Evolutionary conservation across 2,888 invertebrate genomes (phyloP).

Genomic region (Ormyrus thymus): DNA sequence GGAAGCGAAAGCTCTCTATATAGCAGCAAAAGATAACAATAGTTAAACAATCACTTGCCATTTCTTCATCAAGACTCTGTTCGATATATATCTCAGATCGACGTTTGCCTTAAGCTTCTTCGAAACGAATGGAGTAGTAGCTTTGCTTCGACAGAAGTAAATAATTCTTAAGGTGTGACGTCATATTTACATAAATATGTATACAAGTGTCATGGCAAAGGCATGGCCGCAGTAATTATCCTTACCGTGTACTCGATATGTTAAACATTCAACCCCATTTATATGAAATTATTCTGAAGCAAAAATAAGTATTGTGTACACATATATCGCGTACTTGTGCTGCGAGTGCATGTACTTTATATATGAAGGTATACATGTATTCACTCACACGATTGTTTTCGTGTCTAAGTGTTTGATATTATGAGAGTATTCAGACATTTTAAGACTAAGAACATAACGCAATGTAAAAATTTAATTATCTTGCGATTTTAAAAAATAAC

Average conservation of each 20-base stretch:
- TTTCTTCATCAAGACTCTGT: slow-evolving; percentile 58
- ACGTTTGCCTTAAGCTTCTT: slow-evolving; percentile 51
- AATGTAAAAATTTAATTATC: slow-evolving; percentile 26
- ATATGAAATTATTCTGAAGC: slow-evolving; percentile 23
- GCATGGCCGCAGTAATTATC: slow-evolving; percentile 33
- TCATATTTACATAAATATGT: slow-evolving; percentile 24
- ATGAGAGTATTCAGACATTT: slow-evolving; percentile 42
- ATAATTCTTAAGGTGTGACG: slow-evolving; percentile 27
- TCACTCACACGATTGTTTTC: slow-evolving; percentile 38
- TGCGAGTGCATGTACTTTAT: slow-evolving; percentile 7
- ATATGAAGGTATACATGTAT: slow-evolving; percentile 17
- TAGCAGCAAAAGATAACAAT: slow-evolving; percentile 49
- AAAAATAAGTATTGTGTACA: neutral
- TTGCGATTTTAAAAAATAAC: slow-evolving; percentile 29
- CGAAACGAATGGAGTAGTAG: slow-evolving; percentile 27
- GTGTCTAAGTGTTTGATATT: slow-evolving; percentile 53
- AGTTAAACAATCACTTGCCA: slow-evolving; percentile 57
- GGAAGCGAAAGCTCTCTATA: slow-evolving; percentile 58
- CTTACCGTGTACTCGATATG: slow-evolving; percentile 18
- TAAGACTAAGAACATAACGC: slow-evolving; percentile 48
- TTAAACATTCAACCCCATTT: slow-evolving; percentile 30
- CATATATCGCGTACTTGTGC: slow-evolving; percentile 4
- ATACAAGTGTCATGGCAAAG: slow-evolving; percentile 38
- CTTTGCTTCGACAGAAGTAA: slow-evolving; percentile 41
- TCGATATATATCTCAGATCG: slow-evolving; percentile 55